A percentile compares a stretch with the other conserved stretches of the same genome.
Evolutionary conservation across 2,888 invertebrate species (phyloP).

Genomic region (Hypercompe scribonia): DNA sequence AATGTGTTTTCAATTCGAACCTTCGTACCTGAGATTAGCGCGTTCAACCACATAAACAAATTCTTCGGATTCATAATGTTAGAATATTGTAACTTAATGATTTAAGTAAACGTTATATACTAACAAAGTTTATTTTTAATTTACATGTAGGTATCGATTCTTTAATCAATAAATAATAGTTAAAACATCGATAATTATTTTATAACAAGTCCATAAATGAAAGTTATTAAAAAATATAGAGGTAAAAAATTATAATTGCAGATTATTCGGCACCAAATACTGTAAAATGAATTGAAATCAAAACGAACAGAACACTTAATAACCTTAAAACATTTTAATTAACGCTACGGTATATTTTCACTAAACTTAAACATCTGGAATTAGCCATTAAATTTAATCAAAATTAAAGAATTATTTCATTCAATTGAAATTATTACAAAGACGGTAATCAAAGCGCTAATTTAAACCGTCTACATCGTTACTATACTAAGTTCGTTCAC

Average conservation of each 20-base stretch:
- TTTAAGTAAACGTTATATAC: too few species aligned
- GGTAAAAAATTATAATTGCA: neutral
- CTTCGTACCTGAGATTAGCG: too few species aligned
- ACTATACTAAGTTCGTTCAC: slow-evolving; percentile 62
- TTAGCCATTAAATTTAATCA: neutral
- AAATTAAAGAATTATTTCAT: neutral
- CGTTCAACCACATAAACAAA: neutral
- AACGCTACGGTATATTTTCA: slow-evolving; percentile 20
- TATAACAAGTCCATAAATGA: too few species aligned
- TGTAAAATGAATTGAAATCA: neutral
- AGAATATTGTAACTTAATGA: too few species aligned
- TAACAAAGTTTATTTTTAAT: too few species aligned
- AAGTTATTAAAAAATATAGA: neutral
- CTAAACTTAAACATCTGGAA: neutral
- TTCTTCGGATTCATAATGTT: neutral
- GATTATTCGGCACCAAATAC: neutral
- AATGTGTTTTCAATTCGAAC: too few species aligned
- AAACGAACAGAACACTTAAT: neutral
- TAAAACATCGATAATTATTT: too few species aligned
- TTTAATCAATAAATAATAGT: too few species aligned
- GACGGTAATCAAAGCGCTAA: slow-evolving; percentile 4
- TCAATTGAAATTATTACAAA: neutral
- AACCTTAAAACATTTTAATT: neutral
- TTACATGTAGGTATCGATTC: too few species aligned
- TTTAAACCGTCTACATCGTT: slow-evolving; percentile 7